Base-by-base conservation (phyloP, 2,888 invertebrate species). In the Sacculina carcini region DNA sequence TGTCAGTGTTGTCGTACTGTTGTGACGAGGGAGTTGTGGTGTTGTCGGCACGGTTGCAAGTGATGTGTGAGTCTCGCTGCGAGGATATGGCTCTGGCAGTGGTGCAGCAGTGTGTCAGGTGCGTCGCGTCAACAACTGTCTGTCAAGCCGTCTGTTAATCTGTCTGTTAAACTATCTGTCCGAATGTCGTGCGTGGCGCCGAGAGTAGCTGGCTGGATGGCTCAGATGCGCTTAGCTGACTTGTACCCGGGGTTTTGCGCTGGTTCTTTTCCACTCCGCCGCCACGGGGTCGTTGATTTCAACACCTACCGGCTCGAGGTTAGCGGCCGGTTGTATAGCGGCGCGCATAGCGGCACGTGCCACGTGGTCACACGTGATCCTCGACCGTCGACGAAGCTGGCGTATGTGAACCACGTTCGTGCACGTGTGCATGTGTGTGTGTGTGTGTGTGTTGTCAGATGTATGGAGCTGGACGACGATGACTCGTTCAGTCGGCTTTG, bases 31-130 rank as follows among this genome's bases (percentile, higher is more conserved):
- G 71, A 53, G 72, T 71, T 44, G 67, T 70, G 58, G 66, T 74
- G 62, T 68, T 76, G 60, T 68, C 71, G 61, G 69, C 71, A 64
- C 69, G 76, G 57, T 66, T 77, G 56, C 72, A 73, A 53, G 73
- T 73, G 63, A 68, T 76, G 57, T 71, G 72, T 59, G 68, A 72
- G 59, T 70, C 73, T 53, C 71, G 71, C 58, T 71, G 73, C 66
- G 71, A 71, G 63, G 75, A 75, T 62, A 65, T 76, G 55, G 76
- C 76, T 56, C 65, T 73, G 52, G 63, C 68, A 55, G 70, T 77
- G 54, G 70, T 72, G 31, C 63, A 70, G 52, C 71, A 72, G 16
- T 70, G 75, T 40, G 46, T 52, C 26, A 55, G 55, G 56, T 56
- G 39, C 49, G 52, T 5, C 6, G 9, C 28, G 12, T 21, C 21